These are phyloP conservation scores for Cerastoderma edule DNA, from an alignment of 2,888 invertebrate genomes.

Conservation along the genomic window DNA sequence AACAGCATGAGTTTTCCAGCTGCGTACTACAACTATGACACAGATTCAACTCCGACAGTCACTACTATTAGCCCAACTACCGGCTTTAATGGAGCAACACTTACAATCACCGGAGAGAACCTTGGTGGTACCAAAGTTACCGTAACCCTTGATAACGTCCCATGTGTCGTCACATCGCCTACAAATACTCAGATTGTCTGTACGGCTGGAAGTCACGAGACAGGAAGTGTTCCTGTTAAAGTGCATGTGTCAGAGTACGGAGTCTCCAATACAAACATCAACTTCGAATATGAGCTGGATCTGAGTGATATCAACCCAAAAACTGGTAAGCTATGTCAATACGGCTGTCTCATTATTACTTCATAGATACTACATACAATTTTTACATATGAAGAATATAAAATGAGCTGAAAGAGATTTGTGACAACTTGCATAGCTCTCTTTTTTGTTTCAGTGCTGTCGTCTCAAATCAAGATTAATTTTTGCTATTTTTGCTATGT, in stretches of 20 bases:
- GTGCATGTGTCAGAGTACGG: constrained; percentile 48
- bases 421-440: no score
- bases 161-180: constrained; percentile 57
- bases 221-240: constrained; percentile 45
- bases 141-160: constrained; percentile 51
- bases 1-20: constrained; percentile 59
- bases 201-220: constrained; percentile 47
- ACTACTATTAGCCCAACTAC: constrained; percentile 56
- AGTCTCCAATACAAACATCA: constrained; percentile 47
- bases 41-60: constrained; percentile 62
- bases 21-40: constrained; percentile 56
- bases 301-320: constrained; percentile 52
- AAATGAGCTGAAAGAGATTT: no score
- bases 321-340: constrained; percentile 50
- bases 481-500: no score
- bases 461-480: no score
- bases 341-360: no score
- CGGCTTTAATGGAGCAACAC: constrained; percentile 62
- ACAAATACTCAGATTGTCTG: constrained; percentile 45
- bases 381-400: no score
- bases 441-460: no score
- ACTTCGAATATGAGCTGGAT: constrained; percentile 62
- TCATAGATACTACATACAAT: no score
- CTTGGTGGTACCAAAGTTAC: constrained; percentile 44
- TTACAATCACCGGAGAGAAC: constrained; percentile 65